Evolutionary conservation across 2,888 invertebrate genomes (phyloP).

Genomic region (Brachyptera risi): DNA sequence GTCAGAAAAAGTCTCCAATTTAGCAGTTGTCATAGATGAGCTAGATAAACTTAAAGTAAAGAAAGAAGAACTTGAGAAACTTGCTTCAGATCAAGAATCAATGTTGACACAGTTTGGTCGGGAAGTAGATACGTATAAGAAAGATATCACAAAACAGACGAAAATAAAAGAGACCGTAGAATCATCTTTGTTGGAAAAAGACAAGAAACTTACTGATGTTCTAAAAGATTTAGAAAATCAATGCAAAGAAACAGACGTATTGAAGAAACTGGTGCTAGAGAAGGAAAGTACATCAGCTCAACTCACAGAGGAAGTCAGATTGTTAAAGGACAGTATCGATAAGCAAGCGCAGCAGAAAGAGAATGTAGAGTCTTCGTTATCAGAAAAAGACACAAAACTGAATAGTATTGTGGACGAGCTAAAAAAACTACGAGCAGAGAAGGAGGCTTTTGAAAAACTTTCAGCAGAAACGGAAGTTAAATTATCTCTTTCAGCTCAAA

Average conservation of each 20-base stretch:
- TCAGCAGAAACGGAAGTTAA: constrained; percentile 45
- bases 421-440: constrained; percentile 46
- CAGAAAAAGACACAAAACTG: constrained; percentile 4
- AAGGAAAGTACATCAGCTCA: not conserved
- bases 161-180: constrained; percentile 41
- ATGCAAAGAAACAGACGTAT: constrained; percentile 30
- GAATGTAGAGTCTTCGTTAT: not conserved
- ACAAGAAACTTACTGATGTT: constrained; percentile 39
- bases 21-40: not conserved
- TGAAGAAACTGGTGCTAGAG: constrained; percentile 22
- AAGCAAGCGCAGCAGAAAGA: constrained; percentile 14
- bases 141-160: not conserved
- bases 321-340: not conserved
- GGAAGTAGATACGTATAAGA: not conserved
- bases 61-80: constrained; percentile 27
- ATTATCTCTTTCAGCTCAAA: constrained; percentile 39
- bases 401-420: constrained; percentile 41
- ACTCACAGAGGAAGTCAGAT: not conserved
- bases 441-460: constrained; percentile 45
- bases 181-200: constrained; percentile 47
- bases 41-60: constrained; percentile 15
- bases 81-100: constrained; percentile 29
- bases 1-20: not conserved
- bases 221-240: constrained; percentile 17
- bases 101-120: not conserved